Conservation (phyloP, 2,888 invertebrate genomes). For the Tridacna crocea region DNA sequence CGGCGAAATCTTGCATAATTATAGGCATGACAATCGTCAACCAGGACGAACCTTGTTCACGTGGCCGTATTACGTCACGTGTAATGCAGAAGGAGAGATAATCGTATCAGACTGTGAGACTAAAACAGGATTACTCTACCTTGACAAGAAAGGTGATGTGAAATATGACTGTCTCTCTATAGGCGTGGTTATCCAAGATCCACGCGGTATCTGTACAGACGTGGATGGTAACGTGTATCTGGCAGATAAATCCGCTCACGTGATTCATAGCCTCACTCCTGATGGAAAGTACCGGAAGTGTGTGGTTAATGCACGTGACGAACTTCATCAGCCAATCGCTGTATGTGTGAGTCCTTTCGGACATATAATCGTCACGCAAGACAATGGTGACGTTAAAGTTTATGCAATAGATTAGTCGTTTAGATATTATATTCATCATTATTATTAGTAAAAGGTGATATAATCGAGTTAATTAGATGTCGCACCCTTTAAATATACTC, state of each 20-base stretch:
- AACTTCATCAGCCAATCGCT: constrained; percentile 67
- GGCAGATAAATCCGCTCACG: constrained; percentile 70
- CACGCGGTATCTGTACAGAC: constrained; percentile 69
- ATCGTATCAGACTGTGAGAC: constrained; percentile 71
- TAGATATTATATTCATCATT: no score
- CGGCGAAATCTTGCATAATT: constrained; percentile 64
- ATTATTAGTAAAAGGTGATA: no score
- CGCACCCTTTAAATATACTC: no score
- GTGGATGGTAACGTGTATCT: constrained; percentile 65
- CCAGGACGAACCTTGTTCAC: constrained; percentile 66
- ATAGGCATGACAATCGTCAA: constrained; percentile 65
- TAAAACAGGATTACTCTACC: constrained; percentile 66
- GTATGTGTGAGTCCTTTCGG: constrained; percentile 72
- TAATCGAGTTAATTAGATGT: no score
- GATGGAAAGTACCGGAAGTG: constrained; percentile 66
- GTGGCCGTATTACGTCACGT: constrained; percentile 71
- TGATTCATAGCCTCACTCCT: constrained; percentile 63
- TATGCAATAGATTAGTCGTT: constrained; percentile 53
- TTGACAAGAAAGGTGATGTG: constrained; percentile 63
- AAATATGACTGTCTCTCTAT: constrained; percentile 63
- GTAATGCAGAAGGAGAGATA: constrained; percentile 63
- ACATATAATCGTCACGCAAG: constrained; percentile 70
- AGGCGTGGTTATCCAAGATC: constrained; percentile 65
- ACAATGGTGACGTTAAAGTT: constrained; percentile 71
- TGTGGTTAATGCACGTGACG: constrained; percentile 64